Base-by-base conservation (phyloP, 2,888 invertebrate genomes). In the Drosophila prolongata region DNA sequence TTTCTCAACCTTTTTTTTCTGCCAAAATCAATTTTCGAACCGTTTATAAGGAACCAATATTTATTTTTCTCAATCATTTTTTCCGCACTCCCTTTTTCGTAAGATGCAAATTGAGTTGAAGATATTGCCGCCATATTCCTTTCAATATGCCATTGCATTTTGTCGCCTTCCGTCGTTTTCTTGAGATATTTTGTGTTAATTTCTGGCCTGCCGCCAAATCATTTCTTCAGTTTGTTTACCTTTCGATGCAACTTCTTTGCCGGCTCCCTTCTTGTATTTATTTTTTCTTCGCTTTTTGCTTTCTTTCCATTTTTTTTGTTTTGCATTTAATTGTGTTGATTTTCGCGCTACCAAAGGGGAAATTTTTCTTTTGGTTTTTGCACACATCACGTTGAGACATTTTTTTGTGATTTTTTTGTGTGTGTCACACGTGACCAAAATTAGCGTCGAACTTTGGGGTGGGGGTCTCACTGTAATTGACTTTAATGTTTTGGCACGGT, bases 211-310 rank as follows among this genome's bases (percentile, higher is more conserved):
- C 54, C 30, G 53, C 66, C 42, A 66, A 47, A 44, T 38, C 19
- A 37, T 38, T 44, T 44, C 11, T 44, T 38, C 67, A 54, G 43
- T 53, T 53, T 66, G 53, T 66, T 66, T 65, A 65, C 66, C 68
- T 67, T 67, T 50, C 27, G 56, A 13, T 37, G 68, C 38, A 52
- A 64, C 50, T 64, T 59, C 49, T 43, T 46, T 40, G 44, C 38
- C 13, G 35, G 43, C 19, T 40, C 35, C 53, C 11, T 16, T 59
- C 24, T 13, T 11, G 52, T 42, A 42, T 64, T 67, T 67, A 50
- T 66, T 62, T 53, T 49, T 24, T 24, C 19, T 42, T 47, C 46
- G 6, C 8, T 30, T 53, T 37, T 38, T 38, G 1, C 16, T 49
- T 16, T 11, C 4, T 13, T 16, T 24, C 24, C 11, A 10, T 1